phyloP scores from a whole-genome alignment of 2,888 invertebrate species.

The Eupithecia subumbrata region DNA sequence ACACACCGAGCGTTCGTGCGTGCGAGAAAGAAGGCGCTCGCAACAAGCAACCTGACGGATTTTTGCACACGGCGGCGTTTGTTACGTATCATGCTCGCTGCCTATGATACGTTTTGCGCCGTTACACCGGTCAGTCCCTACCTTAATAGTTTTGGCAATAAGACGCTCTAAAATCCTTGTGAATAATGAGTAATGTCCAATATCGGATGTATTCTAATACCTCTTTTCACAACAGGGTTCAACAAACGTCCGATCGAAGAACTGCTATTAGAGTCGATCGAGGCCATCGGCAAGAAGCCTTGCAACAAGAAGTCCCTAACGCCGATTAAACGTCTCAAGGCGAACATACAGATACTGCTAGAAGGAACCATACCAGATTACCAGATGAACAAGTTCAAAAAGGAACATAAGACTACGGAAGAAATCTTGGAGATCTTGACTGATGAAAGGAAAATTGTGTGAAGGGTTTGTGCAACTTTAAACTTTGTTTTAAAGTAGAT shows the following conservation, averaged over 20 bases:
- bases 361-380: slow-evolving; percentile 92
- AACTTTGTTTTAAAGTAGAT: neutral
- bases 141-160: neutral
- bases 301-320: slow-evolving; percentile 83
- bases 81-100: no score
- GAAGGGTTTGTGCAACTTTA: slow-evolving; percentile 17
- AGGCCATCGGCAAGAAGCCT: slow-evolving; percentile 88
- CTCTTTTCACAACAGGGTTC: slow-evolving; percentile 72
- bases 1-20: no score
- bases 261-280: slow-evolving; percentile 90
- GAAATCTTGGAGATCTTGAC: slow-evolving; percentile 91
- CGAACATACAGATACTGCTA: slow-evolving; percentile 90
- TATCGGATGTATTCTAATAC: slow-evolving; percentile 30
- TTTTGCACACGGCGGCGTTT: no score
- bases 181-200: neutral
- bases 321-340: slow-evolving; percentile 86
- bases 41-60: no score
- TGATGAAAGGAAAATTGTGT: slow-evolving; percentile 63
- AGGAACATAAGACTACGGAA: slow-evolving; percentile 90
- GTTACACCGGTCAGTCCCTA: no score
- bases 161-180: neutral
- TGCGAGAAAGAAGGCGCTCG: no score
- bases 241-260: slow-evolving; percentile 91
- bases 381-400: slow-evolving; percentile 90
- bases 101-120: no score